Base-by-base conservation (phyloP, 2,113 vertebrate genomes). In the Columbina picui region DNA sequence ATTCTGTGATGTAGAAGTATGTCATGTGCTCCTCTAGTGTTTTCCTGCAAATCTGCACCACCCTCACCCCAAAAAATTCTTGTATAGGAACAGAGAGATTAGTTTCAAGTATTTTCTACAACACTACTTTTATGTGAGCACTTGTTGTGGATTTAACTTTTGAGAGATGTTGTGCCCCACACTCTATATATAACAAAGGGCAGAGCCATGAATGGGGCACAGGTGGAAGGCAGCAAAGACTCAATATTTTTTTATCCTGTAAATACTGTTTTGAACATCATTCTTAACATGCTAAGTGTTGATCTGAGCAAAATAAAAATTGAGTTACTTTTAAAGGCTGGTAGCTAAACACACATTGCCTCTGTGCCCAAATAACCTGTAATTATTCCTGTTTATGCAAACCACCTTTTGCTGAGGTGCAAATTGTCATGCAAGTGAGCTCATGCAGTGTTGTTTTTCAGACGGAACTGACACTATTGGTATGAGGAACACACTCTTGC, bases 171-270 rank as follows among this genome's bases (percentile, higher is more conserved):
- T 21, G 6, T 49, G 10, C 19, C 30, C 5, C 3, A 1, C 34
- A 19, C 12, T 23, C 23, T n/a, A 2, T 27, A 17, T 2, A 5
- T 5, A 32, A 6, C 25, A 41, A 17, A 75, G 9, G 11, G 32
- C 10, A 63, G 8, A 50, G 34, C 8, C 12, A 6, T 18, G 32
- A 53, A 30, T 10, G 7, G 14, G 18, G 5, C 3, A 9, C 15
- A 50, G 41, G 15, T 56, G 12, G 13, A 87, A 78, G 53, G 29
- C 36, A 80, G 7, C 22, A 55, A 69, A 50, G 6, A 7, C 3
- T 30, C 3, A 0, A 0, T 49, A 1, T 9, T 36, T 36, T 25
- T 76, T 64, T 7, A 14, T 56, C 25, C 23, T 82, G 30, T 2
- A 64, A 41, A 64, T 56, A 11, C 8, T 36, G 4, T 27, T 26